These are phyloP conservation scores for Arctia plantaginis DNA, from an alignment of 2,888 invertebrate species.

Conservation along the genomic window DNA sequence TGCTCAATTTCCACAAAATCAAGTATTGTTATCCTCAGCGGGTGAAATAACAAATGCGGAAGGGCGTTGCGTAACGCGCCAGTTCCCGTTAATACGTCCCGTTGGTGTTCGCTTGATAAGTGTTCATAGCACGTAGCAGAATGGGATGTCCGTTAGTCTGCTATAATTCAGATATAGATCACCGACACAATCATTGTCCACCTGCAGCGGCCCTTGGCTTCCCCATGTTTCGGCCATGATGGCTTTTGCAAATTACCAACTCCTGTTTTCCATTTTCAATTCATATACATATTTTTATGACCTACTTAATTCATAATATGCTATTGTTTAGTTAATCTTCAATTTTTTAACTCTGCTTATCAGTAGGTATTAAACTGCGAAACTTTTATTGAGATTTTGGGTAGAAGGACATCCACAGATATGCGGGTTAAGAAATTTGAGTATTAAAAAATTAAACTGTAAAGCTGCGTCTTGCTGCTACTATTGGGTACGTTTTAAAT, in stretches of 20 bases:
- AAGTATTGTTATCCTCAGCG: not conserved
- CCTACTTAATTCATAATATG: not conserved
- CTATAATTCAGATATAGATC: slow-evolving; percentile 44
- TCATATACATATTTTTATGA: not conserved
- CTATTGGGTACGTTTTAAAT: no score
- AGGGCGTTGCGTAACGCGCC: slow-evolving; percentile 31
- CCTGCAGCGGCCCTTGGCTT: slow-evolving; percentile 36
- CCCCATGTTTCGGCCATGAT: slow-evolving; percentile 27
- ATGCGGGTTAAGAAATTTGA: no score
- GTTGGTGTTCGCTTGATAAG: slow-evolving; percentile 34
- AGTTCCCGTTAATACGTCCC: slow-evolving; percentile 50
- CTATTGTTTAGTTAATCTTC: no score
- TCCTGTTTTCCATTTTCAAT: not conserved
- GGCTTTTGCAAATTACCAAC: not conserved
- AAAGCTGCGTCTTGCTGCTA: no score
- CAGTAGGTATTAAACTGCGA: no score
- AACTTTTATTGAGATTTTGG: no score
- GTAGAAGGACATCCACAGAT: no score
- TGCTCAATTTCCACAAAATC: not conserved
- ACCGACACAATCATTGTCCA: slow-evolving; percentile 31
- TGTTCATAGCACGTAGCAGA: slow-evolving; percentile 36
- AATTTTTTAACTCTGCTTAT: no score
- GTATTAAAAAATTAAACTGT: no score
- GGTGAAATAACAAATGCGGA: not conserved
- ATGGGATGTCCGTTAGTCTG: slow-evolving; percentile 51